phyloP scores from a whole-genome alignment of 1,140 invertebrate species.

The Zaprionus capensis region DNA sequence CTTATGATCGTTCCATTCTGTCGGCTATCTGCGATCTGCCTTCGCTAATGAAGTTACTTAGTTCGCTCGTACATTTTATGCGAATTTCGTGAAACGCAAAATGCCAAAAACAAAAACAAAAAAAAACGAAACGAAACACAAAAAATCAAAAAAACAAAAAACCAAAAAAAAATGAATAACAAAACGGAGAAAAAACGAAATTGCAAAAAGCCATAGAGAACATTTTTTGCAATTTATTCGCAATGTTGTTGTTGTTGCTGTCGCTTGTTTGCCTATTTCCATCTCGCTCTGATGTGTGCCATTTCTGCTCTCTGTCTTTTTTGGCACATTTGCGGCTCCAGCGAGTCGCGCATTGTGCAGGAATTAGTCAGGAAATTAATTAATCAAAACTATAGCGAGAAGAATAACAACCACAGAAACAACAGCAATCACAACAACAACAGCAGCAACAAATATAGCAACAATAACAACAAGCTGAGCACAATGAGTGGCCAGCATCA shows the following conservation, averaged over 20 bases:
- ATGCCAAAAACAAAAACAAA: conserved; percentile 37
- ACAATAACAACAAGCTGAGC: conserved; percentile 22
- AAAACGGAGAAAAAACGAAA: conserved; percentile 16
- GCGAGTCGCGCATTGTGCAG: conserved; percentile 78
- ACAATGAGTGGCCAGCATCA: conserved; percentile 40
- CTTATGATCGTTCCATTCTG: conserved; percentile 14
- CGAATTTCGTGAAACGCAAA: conserved; percentile 46
- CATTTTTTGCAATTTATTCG: conserved; percentile 61
- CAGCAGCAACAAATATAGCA: conserved; percentile 8
- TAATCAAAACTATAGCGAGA: conserved; percentile 78
- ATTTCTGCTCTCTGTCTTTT: conserved; percentile 47
- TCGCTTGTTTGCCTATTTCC: conserved; percentile 13
- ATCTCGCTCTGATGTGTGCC: neutral
- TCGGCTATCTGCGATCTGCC: conserved; percentile 7
- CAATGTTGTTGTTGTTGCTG: conserved; percentile 16
- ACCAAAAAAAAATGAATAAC: neutral
- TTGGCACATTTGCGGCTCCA: conserved; percentile 71
- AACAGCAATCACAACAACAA: conserved; percentile 25
- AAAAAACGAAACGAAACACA: conserved; percentile 27
- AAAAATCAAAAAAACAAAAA: conserved; percentile 10
- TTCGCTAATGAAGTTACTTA: conserved; percentile 43
- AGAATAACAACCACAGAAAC: conserved; percentile 35
- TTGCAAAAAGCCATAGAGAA: conserved; percentile 44
- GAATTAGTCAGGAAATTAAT: conserved; percentile 83
- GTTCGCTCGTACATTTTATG: conserved; percentile 19